These are phyloP conservation scores for Syrrhaptes paradoxus DNA, from an alignment of 2,113 vertebrate genomes.

Conservation along the genomic window DNA sequence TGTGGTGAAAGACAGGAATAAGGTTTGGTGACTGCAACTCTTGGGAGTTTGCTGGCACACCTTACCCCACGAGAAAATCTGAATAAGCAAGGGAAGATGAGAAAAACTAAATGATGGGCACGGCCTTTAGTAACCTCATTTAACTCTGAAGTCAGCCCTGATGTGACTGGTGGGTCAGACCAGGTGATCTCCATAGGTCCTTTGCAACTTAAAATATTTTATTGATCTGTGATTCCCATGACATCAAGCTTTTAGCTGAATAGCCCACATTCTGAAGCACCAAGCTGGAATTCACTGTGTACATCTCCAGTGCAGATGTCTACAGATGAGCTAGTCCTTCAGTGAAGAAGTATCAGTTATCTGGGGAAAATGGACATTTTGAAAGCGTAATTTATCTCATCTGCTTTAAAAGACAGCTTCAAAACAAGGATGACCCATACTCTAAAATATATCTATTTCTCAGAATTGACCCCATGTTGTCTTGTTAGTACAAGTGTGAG, in stretches of 20 bases:
- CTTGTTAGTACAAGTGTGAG: neutral
- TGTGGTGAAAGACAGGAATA: neutral
- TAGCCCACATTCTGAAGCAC: neutral
- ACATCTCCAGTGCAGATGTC: neutral
- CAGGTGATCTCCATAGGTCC: neutral
- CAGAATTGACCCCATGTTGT: neutral
- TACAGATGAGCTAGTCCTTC: neutral
- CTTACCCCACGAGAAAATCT: neutral
- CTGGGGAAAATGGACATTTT: neutral
- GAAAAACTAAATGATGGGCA: neutral
- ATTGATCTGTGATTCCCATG: neutral
- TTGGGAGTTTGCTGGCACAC: neutral
- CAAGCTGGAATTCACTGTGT: neutral
- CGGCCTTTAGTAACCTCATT: neutral
- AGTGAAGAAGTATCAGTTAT: neutral
- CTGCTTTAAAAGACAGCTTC: neutral
- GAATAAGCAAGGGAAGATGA: neutral
- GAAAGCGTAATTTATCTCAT: neutral
- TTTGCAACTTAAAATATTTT: neutral
- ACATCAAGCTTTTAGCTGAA: neutral
- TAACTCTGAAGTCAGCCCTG: neutral
- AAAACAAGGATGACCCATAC: neutral
- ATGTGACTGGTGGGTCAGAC: neutral
- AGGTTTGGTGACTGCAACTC: neutral
- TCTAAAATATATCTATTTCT: neutral